Percentiles rank a stretch among this genome's conserved stretches.
Evolutionary conservation across 2,113 vertebrate genomes (phyloP).

Genomic region (Corythornis vintsioides): DNA sequence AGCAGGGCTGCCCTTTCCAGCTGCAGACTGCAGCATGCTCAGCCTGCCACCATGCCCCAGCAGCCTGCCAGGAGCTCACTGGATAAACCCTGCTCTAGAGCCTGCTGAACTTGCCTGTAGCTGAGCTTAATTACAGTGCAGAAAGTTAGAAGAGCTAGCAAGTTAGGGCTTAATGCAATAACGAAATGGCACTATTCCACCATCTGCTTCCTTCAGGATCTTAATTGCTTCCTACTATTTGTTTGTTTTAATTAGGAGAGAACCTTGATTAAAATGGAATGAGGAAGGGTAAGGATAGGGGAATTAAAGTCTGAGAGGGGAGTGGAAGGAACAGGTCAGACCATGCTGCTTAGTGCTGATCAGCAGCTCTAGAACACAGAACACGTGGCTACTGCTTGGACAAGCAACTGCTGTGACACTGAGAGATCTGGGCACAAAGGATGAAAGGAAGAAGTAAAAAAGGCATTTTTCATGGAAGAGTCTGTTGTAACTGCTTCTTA

Average conservation of each 20-base stretch:
- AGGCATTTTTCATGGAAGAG: neutral
- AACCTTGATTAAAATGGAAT: constrained; percentile 75
- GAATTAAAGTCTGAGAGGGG: constrained; percentile 13
- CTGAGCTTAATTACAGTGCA: constrained; percentile 78
- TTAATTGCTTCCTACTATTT: constrained; percentile 83
- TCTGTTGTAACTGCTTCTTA: neutral
- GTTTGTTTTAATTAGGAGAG: constrained; percentile 82
- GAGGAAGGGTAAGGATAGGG: constrained; percentile 39
- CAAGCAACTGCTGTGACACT: neutral
- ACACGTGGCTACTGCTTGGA: neutral
- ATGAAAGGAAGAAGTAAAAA: neutral
- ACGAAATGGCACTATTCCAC: constrained; percentile 73
- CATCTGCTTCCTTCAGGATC: constrained; percentile 77
- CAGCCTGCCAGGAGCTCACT: constrained; percentile 70
- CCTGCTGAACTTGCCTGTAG: constrained; percentile 75
- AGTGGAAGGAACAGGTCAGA: neutral
- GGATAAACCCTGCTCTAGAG: constrained; percentile 71
- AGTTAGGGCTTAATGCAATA: constrained; percentile 77
- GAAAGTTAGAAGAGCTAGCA: constrained; percentile 79
- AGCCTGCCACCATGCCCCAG: constrained; percentile 29
- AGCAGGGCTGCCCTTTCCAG: neutral
- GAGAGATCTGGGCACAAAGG: neutral
- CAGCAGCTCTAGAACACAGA: neutral
- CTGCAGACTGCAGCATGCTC: neutral
- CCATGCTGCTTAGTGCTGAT: neutral